Evolutionary conservation across 1,140 invertebrate genomes (phyloP).

Genomic region (Battus philenor): DNA sequence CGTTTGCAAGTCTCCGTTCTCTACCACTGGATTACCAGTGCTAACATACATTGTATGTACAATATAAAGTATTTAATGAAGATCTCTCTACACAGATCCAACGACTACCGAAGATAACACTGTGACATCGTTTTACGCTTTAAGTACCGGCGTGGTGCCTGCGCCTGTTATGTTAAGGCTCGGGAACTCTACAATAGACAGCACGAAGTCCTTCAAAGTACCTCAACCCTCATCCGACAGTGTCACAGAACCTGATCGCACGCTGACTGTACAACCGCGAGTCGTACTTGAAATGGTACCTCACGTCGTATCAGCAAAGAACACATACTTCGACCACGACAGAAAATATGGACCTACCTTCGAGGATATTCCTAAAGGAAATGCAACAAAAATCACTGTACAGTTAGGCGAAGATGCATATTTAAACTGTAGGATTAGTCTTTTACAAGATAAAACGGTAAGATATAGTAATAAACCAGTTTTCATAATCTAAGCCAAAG

Average conservation of each 20-base stretch:
- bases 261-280: conserved; percentile 20
- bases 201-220: conserved; percentile 69
- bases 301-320: conserved; percentile 55
- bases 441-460: conserved; percentile 91
- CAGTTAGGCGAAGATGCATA: conserved; percentile 86
- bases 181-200: conserved; percentile 70
- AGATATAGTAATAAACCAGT: conserved; percentile 66
- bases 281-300: conserved; percentile 45
- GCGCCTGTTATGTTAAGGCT: conserved; percentile 61
- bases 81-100: conserved; percentile 32
- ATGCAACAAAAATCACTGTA: conserved; percentile 85
- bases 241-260: conserved; percentile 28
- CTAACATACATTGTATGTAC: too few species aligned
- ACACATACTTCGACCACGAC: conserved; percentile 77
- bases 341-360: conserved; percentile 82
- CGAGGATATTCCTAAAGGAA: conserved; percentile 77
- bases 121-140: conserved; percentile 56
- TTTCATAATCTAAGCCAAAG: too few species aligned
- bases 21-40: too few species aligned
- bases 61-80: too few species aligned
- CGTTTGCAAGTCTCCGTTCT: too few species aligned
- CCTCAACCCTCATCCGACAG: conserved; percentile 53
- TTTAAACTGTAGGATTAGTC: conserved; percentile 88
- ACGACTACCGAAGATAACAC: conserved; percentile 46
- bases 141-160: conserved; percentile 52